Conservation (phyloP, 2,888 invertebrate species). For the Andrena trimmerana region DNA sequence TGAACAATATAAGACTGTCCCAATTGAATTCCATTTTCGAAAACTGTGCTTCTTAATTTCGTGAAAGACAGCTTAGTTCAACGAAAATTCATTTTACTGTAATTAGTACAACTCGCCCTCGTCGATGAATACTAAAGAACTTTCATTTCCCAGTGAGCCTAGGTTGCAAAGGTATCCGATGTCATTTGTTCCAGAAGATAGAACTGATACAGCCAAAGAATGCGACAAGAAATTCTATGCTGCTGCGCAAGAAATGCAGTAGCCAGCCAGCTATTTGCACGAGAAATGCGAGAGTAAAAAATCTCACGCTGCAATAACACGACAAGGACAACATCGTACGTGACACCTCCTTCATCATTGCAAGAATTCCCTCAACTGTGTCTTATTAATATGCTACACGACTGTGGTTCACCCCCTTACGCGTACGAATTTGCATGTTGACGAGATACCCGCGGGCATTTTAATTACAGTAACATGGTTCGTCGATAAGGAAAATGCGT, state of each 20-base stretch:
- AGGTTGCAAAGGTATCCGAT: neutral
- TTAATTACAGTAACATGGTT: neutral
- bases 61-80: too few species aligned
- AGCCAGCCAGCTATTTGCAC: conserved; percentile 13
- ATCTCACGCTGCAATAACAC: conserved; percentile 28
- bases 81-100: neutral
- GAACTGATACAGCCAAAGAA: conserved; percentile 31
- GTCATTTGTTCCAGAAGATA: conserved; percentile 26
- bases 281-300: conserved; percentile 34
- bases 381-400: conserved; percentile 31
- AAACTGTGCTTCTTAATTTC: too few species aligned
- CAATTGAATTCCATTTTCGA: too few species aligned
- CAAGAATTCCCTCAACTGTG: conserved; percentile 29
- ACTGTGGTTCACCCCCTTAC: neutral
- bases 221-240: conserved; percentile 28
- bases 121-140: neutral
- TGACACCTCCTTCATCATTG: conserved; percentile 25
- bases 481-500: neutral
- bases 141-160: conserved; percentile 4
- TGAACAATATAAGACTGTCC: too few species aligned
- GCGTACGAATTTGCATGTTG: conserved; percentile 6
- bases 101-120: neutral
- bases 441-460: neutral
- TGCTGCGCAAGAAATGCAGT: conserved; percentile 23
- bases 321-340: conserved; percentile 38